Base-by-base conservation (phyloP, 2,888 invertebrate genomes). In the Sminthurinus aureus region DNA sequence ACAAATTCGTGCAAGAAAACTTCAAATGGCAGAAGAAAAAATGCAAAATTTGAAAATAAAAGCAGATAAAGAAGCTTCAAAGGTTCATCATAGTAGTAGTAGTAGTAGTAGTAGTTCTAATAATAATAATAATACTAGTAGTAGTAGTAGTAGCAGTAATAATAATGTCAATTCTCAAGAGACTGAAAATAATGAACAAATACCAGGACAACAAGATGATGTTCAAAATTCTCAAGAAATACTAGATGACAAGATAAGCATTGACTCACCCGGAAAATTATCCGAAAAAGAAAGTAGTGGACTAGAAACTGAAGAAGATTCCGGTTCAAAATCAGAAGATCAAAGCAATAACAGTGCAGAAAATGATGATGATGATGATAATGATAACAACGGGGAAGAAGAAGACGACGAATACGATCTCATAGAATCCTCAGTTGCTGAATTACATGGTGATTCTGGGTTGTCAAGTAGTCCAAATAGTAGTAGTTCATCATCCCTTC, bases 1-100 rank as follows among this genome's bases (percentile, higher is more conserved):
- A 81, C 77, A 74, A n/a, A 87, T 87, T 73, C 82, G 85, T n/a
- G 85, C 85, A 22, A 73, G 83, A 18, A 87, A 87, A 71, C 82
- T 84, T 20, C 82, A 85, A 26, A 79, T 86, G 22, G 67, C 85
- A 24, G 85, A 71, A 80, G 84, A 83, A 87, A 87, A 83, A 24
- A 79, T 78, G 15, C 84, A 76, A 18, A 67, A 79, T 50, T 24
- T 66, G 8, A 64, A 80, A 22, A 74, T 76, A 69, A 66, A 81
- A 50, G 15, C 22, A 50, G 83, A 75, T 24, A 80, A 83, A 22
- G 80, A 78, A 38, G 75, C 26, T 4, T 15, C 20, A 50, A 51
- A 58, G 50, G 38, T 6, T 38, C 38, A 6, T 69, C 66, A 15
- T 66, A 38, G 38, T 38, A 38, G 38, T 38, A 38, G 38, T 38